Evolutionary conservation across 2,113 vertebrate genomes (phyloP).

Genomic region (Prinia subflava): DNA sequence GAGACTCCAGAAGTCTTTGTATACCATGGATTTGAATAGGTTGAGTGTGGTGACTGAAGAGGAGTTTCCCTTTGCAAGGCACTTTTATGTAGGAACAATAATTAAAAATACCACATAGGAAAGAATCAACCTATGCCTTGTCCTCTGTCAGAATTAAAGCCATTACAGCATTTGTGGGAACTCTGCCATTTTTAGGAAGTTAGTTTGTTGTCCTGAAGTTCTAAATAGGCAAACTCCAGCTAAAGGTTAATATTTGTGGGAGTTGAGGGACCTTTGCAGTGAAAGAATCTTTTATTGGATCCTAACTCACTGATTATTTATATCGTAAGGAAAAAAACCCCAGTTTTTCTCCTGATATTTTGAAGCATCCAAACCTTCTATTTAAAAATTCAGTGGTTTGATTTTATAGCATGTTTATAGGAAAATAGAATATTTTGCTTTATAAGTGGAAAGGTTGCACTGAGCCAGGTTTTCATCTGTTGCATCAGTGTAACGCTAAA

Average conservation of each 20-base stretch:
- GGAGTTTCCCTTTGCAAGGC: not conserved
- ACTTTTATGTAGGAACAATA: not conserved
- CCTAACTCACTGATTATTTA: not conserved
- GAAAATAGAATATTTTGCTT: not conserved
- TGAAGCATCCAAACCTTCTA: not conserved
- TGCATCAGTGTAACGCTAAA: not conserved
- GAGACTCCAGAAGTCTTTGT: not conserved
- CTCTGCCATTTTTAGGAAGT: not conserved
- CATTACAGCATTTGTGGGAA: not conserved
- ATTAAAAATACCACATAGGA: not conserved
- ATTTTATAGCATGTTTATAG: not conserved
- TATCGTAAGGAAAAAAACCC: not conserved
- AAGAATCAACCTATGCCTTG: not conserved
- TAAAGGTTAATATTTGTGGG: not conserved
- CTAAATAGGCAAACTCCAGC: not conserved
- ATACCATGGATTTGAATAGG: not conserved
- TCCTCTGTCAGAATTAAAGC: not conserved
- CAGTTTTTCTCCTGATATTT: not conserved
- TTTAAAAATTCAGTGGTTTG: not conserved
- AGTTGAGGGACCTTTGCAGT: not conserved
- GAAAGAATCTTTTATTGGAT: not conserved
- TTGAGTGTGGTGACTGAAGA: not conserved
- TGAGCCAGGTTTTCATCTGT: not conserved
- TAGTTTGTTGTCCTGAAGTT: not conserved
- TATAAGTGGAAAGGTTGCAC: not conserved